Evolutionary conservation across 2,113 vertebrate genomes (phyloP).

Genomic region (Dissostichus mawsoni): DNA sequence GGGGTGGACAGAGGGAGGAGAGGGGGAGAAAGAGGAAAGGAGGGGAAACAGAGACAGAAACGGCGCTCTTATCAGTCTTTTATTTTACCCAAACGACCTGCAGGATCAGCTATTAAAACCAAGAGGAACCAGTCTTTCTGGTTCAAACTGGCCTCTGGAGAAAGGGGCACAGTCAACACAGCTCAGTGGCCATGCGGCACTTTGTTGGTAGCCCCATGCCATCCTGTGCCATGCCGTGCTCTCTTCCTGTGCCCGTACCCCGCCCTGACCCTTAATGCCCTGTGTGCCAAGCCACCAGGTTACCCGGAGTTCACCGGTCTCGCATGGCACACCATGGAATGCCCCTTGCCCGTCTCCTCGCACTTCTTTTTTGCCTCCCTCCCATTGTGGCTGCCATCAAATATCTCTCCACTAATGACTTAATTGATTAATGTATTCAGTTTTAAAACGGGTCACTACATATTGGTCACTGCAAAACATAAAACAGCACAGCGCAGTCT

Average conservation of each 20-base stretch:
- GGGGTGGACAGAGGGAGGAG: slow-evolving; percentile 30
- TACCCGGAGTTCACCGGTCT: slow-evolving; percentile 75
- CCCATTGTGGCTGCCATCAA: slow-evolving; percentile 28
- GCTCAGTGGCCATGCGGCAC: slow-evolving; percentile 4
- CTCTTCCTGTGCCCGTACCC: slow-evolving; percentile 36
- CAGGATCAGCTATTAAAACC: slow-evolving; percentile 59
- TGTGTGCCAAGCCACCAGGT: slow-evolving; percentile 58
- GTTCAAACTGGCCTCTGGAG: slow-evolving; percentile 52
- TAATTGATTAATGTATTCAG: slow-evolving; percentile 60
- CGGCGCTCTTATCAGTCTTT: slow-evolving; percentile 52
- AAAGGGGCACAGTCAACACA: slow-evolving; percentile 36
- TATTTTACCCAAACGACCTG: slow-evolving; percentile 45
- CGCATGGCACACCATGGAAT: slow-evolving; percentile 53
- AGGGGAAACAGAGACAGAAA: slow-evolving; percentile 37
- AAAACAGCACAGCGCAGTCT: not conserved
- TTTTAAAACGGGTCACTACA: slow-evolving; percentile 51
- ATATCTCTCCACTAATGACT: slow-evolving; percentile 60
- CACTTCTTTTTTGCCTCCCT: slow-evolving; percentile 10
- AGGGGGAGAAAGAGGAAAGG: slow-evolving; percentile 19
- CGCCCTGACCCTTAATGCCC: slow-evolving; percentile 36
- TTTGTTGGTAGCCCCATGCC: slow-evolving; percentile 52
- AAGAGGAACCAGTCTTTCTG: slow-evolving; percentile 45
- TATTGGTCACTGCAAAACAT: slow-evolving; percentile 22
- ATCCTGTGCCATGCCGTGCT: slow-evolving; percentile 39
- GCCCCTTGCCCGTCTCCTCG: slow-evolving; percentile 24